Evolutionary conservation across 2,113 vertebrate species (phyloP).

Genomic region (Leucoraja erinaceus): DNA sequence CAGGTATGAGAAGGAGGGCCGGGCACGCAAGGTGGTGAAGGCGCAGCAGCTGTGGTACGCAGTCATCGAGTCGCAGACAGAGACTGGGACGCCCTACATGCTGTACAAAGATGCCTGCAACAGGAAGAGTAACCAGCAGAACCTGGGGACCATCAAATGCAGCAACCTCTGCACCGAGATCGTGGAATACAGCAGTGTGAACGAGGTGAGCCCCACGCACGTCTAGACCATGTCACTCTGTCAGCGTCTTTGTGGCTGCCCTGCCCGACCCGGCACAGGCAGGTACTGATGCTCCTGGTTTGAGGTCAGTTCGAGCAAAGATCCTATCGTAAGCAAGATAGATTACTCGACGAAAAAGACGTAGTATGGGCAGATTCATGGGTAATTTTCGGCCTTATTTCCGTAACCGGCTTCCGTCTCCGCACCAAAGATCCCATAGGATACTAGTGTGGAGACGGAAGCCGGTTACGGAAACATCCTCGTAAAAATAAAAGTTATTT

Average conservation of each 20-base stretch:
- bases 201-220: constrained; percentile 68
- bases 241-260: too few relatives aligned
- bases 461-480: too few relatives aligned
- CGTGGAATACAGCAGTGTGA: constrained; percentile 85
- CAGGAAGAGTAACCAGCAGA: constrained; percentile 94
- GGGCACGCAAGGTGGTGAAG: constrained; percentile 76
- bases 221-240: too few relatives aligned
- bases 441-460: too few relatives aligned
- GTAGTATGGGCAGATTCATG: too few relatives aligned
- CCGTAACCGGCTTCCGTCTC: too few relatives aligned
- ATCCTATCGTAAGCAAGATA: too few relatives aligned
- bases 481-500: too few relatives aligned
- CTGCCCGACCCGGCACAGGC: not conserved
- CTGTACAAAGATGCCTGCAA: constrained; percentile 96
- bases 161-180: constrained; percentile 94
- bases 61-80: constrained; percentile 92
- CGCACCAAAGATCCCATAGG: too few relatives aligned
- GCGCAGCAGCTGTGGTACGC: constrained; percentile 93
- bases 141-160: constrained; percentile 91
- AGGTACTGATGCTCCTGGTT: not conserved
- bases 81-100: constrained; percentile 94
- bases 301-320: too few relatives aligned
- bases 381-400: too few relatives aligned
- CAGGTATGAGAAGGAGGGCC: constrained; percentile 83
- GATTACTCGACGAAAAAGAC: too few relatives aligned